Evolutionary conservation across 2,888 invertebrate genomes (phyloP), one percentile per base, ranked within the genome.

Genomic region (Serripes groenlandicus): DNA sequence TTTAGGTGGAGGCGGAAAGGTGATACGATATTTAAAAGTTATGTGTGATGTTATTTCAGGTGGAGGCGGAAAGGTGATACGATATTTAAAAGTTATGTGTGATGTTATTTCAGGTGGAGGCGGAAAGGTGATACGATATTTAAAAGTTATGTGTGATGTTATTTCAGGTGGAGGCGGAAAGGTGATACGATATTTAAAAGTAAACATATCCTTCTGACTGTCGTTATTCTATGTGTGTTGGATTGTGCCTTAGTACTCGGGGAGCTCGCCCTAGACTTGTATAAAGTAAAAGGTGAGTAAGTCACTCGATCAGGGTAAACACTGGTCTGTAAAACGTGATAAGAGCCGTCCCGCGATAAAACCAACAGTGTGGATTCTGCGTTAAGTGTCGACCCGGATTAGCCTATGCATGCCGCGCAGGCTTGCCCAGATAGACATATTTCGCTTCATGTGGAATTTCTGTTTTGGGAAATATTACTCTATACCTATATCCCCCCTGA

Each of bases 211-310:
- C 77, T 92, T n/a, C 72, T 92, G 30, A 90, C 90, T 15, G 90
- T 92, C 7, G 92, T 92, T 3, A 83, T 90, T 26, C 85, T 92
- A 35, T 92, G 92, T 74, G 91, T 92, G 9, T 70, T 89, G 3
- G 92, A 92, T 72, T 92, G 92, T 82, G 91, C 91, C 30, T 87
- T 92, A 49, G 92, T 92, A 23, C 85, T 92, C 15, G 92, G 92
- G 21, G 92, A 92, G 72, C 89, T 92, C 3, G 91, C 92, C 32
- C 88, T 91, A n/a, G 92, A 92, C 76, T 88, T 92, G 26, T 90
- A 92, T 78, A 92, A 90, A 81, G 92, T 92, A 28, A 92, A 90
- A 91, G 91, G 92, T 92, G 83, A 81, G 76, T 75, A 4, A 21
- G 26, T 3, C 2, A 28, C 32, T 30, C 49, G 15, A 15, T n/a